Conservation (phyloP, 2,888 invertebrate species). For the Oscheius onirici region DNA sequence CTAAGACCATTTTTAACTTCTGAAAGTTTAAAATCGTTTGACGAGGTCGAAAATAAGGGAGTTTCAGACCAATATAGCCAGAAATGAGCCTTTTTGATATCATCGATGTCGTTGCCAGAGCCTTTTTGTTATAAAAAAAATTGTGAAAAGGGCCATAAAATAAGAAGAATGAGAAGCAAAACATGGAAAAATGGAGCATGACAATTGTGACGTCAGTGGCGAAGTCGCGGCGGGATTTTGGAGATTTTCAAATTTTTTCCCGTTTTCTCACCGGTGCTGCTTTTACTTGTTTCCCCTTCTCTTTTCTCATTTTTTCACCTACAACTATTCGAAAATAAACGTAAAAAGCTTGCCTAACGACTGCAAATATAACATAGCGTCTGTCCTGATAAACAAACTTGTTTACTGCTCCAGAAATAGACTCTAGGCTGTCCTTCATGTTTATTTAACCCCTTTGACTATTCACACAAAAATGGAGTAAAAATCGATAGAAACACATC, state of each 20-base stretch:
- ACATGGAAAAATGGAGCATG: background rate
- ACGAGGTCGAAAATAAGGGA: too few species aligned
- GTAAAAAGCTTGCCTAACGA: too few species aligned
- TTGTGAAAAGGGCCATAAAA: too few species aligned
- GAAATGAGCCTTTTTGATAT: background rate
- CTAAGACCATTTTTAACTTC: constrained; percentile 8
- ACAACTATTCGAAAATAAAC: too few species aligned
- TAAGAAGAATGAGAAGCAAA: background rate
- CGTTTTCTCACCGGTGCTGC: background rate
- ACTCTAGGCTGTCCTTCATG: too few species aligned
- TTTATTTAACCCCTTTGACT: too few species aligned
- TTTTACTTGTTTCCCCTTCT: background rate
- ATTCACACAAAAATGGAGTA: too few species aligned
- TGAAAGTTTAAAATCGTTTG: background rate
- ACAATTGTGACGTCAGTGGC: constrained; percentile 7
- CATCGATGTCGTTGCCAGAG: background rate
- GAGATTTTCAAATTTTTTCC: background rate
- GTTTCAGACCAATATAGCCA: too few species aligned
- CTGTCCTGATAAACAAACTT: too few species aligned
- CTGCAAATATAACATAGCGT: too few species aligned
- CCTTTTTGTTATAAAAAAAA: background rate
- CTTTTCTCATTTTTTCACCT: background rate
- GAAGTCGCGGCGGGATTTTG: constrained; percentile 3
- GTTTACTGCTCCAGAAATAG: too few species aligned
- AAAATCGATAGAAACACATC: too few species aligned